These are phyloP conservation scores for Ahaetulla prasina DNA, from an alignment of 2,113 vertebrate genomes.

Conservation along the genomic window DNA sequence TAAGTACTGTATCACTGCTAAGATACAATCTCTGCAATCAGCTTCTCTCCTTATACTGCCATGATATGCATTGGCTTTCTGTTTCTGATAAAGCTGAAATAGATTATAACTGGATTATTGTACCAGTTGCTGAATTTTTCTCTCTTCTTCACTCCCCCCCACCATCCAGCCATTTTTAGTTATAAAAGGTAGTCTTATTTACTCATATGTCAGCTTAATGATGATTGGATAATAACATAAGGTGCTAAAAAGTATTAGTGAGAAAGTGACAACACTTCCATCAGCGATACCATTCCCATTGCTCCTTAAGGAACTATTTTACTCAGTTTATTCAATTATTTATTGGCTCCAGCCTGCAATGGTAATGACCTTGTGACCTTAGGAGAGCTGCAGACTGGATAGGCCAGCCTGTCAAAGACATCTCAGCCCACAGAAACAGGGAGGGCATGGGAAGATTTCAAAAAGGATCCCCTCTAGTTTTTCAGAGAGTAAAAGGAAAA, in stretches of 20 bases:
- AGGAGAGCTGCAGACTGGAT: neutral
- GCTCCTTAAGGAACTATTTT: neutral
- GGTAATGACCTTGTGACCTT: neutral
- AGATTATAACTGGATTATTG: neutral
- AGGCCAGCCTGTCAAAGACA: neutral
- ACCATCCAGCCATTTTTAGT: neutral
- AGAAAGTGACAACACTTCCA: neutral
- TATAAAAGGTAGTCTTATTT: neutral
- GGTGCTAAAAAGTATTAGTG: neutral
- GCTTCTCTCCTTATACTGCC: neutral
- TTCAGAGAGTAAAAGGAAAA: neutral
- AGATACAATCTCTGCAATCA: neutral
- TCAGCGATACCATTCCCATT: neutral
- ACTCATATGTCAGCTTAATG: neutral
- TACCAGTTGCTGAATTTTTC: neutral
- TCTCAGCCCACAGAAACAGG: neutral
- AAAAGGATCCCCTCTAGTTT: neutral
- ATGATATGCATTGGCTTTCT: neutral
- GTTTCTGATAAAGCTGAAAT: neutral
- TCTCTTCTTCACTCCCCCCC: neutral
- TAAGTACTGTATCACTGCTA: neutral
- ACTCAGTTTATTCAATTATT: neutral
- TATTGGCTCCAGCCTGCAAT: neutral
- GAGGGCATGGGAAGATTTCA: neutral
- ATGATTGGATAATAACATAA: neutral